Percentiles rank a stretch among this genome's conserved stretches.
phyloP scores from a whole-genome alignment of 2,113 vertebrate species.

The Cololabis saira region DNA sequence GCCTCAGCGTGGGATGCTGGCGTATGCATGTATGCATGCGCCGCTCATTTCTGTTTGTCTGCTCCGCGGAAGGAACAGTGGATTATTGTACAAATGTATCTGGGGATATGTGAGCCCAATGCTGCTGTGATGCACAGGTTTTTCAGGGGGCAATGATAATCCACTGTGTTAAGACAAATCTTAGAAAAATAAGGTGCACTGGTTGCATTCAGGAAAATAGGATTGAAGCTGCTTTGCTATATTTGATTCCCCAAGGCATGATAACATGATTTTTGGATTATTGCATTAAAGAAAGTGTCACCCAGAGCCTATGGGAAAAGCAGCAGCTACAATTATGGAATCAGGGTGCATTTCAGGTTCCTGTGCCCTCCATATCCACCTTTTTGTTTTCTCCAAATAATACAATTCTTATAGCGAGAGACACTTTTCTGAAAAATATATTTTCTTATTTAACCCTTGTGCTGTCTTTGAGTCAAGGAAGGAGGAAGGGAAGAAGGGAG shows the following conservation, averaged over 20 bases:
- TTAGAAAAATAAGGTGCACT: conserved; percentile 53
- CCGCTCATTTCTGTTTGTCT: conserved; percentile 19
- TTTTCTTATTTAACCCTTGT: background rate
- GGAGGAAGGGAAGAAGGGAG: too few species aligned
- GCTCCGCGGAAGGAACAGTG: conserved; percentile 27
- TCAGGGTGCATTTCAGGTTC: conserved; percentile 9
- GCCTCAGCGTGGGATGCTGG: conserved; percentile 49
- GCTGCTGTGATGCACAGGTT: conserved; percentile 43
- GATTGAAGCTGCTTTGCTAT: conserved; percentile 70
- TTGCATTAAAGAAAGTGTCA: conserved; percentile 74
- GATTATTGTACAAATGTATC: conserved; percentile 63
- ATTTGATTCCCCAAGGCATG: conserved; percentile 65
- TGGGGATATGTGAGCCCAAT: conserved; percentile 51
- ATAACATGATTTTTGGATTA: conserved; percentile 81
- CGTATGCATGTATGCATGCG: conserved; percentile 33
- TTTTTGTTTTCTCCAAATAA: conserved; percentile 3
- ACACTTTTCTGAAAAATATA: too few species aligned
- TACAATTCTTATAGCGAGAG: background rate
- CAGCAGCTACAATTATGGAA: conserved; percentile 45
- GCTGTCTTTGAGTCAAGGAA: background rate
- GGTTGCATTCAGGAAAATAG: conserved; percentile 68
- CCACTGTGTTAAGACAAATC: conserved; percentile 72
- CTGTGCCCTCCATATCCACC: conserved; percentile 12
- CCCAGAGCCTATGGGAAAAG: conserved; percentile 53
- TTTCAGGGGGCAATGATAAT: conserved; percentile 71